These are phyloP conservation scores for Alectura lathami DNA, from an alignment of 2,113 vertebrate species.

Conservation along the genomic window DNA sequence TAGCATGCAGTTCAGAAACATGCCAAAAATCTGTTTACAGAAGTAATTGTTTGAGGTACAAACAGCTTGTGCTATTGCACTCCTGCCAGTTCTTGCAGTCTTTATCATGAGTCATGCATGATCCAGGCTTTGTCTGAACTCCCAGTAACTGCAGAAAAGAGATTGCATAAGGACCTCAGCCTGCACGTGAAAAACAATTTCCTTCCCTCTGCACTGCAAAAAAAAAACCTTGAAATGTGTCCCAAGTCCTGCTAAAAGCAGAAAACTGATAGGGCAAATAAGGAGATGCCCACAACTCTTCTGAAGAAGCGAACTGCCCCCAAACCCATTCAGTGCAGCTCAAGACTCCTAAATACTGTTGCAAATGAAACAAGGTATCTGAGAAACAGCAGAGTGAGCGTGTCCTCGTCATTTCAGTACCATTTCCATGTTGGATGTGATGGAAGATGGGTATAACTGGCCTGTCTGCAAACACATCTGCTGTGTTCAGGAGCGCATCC, in stretches of 20 bases:
- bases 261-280: not conserved
- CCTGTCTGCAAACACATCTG: slow-evolving; percentile 39
- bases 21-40: slow-evolving; percentile 59
- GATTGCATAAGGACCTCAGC: slow-evolving; percentile 36
- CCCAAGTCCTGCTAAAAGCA: not conserved
- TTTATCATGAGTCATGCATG: slow-evolving; percentile 45
- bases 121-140: slow-evolving; percentile 37
- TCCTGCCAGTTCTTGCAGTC: slow-evolving; percentile 50
- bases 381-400: not conserved
- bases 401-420: not conserved
- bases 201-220: not conserved
- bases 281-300: not conserved
- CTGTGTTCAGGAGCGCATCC: slow-evolving; percentile 60
- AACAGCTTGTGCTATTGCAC: slow-evolving; percentile 29
- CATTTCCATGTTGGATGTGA: slow-evolving; percentile 37
- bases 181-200: slow-evolving; percentile 22
- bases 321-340: not conserved
- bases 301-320: not conserved
- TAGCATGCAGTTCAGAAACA: slow-evolving; percentile 3
- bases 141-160: slow-evolving; percentile 24
- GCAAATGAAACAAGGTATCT: not conserved
- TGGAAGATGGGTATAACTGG: slow-evolving; percentile 35
- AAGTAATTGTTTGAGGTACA: slow-evolving; percentile 44
- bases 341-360: not conserved
- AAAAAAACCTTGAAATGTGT: not conserved